phyloP scores from a whole-genome alignment of 2,797 vertebrate species.

The Danio choprae region DNA sequence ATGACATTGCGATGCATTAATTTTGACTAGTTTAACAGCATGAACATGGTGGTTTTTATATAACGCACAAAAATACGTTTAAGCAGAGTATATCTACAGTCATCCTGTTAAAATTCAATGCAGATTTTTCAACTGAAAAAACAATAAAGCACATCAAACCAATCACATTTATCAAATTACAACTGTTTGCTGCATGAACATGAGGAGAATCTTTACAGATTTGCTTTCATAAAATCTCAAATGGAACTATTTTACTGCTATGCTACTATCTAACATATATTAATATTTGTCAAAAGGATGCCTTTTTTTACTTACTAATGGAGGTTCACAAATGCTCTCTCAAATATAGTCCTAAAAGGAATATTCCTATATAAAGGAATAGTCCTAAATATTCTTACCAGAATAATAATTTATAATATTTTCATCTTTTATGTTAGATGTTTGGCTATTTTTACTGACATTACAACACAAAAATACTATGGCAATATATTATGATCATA shows the following conservation, averaged over 20 bases:
- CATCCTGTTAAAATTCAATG: background rate
- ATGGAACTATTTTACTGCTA: too few species aligned
- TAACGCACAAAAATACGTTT: background rate
- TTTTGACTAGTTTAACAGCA: slow-evolving; percentile 8
- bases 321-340: background rate
- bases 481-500: background rate
- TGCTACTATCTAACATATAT: too few species aligned
- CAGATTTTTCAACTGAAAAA: background rate
- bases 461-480: background rate
- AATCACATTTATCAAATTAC: too few species aligned
- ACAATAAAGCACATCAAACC: background rate
- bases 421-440: background rate
- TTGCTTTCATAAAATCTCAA: too few species aligned
- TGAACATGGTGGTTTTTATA: background rate
- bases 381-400: too few species aligned
- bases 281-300: too few species aligned
- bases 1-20: slow-evolving; percentile 1
- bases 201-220: too few species aligned
- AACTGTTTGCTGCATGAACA: too few species aligned
- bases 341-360: too few species aligned
- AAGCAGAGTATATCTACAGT: background rate
- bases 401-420: too few species aligned
- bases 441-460: background rate
- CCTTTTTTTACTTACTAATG: background rate
- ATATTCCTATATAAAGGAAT: too few species aligned